Evolutionary conservation across 2,888 invertebrate species (phyloP).

Genomic region (Harpalus rubripes): DNA sequence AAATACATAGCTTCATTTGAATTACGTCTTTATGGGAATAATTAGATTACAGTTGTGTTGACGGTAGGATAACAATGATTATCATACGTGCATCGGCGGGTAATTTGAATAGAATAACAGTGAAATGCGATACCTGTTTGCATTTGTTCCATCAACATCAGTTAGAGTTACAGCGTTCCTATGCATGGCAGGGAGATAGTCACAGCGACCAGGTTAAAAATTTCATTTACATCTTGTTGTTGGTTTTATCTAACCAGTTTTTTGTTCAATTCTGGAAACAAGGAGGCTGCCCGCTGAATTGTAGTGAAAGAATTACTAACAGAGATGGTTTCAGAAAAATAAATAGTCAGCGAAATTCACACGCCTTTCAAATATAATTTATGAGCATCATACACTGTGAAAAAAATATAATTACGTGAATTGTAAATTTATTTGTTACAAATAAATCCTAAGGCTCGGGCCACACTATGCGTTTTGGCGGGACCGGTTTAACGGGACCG

Average conservation of each 20-base stretch:
- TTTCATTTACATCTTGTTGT: conserved; percentile 58
- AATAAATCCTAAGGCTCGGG: too few species aligned
- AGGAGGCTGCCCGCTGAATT: conserved; percentile 34
- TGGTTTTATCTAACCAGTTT: conserved; percentile 43
- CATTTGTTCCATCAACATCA: not conserved
- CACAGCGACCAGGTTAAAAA: conserved; percentile 41
- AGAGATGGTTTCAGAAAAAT: conserved; percentile 12
- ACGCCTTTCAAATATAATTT: too few species aligned
- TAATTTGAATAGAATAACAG: conserved; percentile 47
- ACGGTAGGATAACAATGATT: conserved; percentile 32
- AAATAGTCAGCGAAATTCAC: too few species aligned
- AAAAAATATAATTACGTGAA: too few species aligned
- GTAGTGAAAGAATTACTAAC: not conserved
- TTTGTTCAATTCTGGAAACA: conserved; percentile 49
- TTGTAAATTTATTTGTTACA: too few species aligned
- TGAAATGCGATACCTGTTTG: conserved; percentile 27
- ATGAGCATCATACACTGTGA: too few species aligned
- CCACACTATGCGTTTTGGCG: too few species aligned
- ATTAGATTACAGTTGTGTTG: conserved; percentile 31
- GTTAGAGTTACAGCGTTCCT: conserved; percentile 12
- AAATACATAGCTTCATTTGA: not conserved
- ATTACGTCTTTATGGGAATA: conserved; percentile 5
- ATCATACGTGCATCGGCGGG: conserved; percentile 18
- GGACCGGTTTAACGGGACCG: too few species aligned
- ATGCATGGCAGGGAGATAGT: conserved; percentile 3